Evolutionary conservation across 1,140 invertebrate species (phyloP).

Genomic region (Drosophila leontia): DNA sequence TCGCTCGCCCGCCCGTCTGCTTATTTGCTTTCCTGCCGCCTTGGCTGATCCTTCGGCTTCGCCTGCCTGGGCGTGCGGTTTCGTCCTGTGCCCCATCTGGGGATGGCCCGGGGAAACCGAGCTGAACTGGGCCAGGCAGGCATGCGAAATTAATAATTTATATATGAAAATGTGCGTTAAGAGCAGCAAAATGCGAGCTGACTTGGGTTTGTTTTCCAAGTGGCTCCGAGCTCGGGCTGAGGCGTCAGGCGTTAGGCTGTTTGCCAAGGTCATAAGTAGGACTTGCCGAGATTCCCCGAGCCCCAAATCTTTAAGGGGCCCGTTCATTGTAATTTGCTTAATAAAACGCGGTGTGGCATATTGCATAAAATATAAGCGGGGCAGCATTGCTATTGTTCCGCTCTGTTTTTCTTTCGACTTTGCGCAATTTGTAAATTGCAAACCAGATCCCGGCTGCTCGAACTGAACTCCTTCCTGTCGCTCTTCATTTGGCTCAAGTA

Average conservation of each 20-base stretch:
- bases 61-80: slow-evolving; percentile 37
- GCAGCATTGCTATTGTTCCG: slow-evolving; percentile 57
- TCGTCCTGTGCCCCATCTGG: slow-evolving; percentile 19
- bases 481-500: slow-evolving; percentile 41
- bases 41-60: slow-evolving; percentile 3
- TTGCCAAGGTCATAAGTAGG: slow-evolving; percentile 83
- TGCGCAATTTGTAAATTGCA: slow-evolving; percentile 75
- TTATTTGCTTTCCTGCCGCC: slow-evolving; percentile 32
- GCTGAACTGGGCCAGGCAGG: slow-evolving; percentile 46
- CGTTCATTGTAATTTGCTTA: slow-evolving; percentile 79
- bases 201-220: slow-evolving; percentile 76
- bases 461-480: slow-evolving; percentile 30
- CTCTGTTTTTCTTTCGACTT: slow-evolving; percentile 17
- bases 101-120: slow-evolving; percentile 4
- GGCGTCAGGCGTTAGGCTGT: slow-evolving; percentile 72
- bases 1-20: slow-evolving; percentile 47
- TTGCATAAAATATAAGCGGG: slow-evolving; percentile 78
- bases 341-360: slow-evolving; percentile 81
- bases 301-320: slow-evolving; percentile 14
- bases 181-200: slow-evolving; percentile 55
- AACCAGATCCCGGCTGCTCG: slow-evolving; percentile 23
- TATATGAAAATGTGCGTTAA: slow-evolving; percentile 84
- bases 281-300: slow-evolving; percentile 60
- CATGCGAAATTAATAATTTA: slow-evolving; percentile 82
- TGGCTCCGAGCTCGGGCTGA: slow-evolving; percentile 64